Evolutionary conservation across 1,140 invertebrate genomes (phyloP).

Genomic region (Magallana angulata): DNA sequence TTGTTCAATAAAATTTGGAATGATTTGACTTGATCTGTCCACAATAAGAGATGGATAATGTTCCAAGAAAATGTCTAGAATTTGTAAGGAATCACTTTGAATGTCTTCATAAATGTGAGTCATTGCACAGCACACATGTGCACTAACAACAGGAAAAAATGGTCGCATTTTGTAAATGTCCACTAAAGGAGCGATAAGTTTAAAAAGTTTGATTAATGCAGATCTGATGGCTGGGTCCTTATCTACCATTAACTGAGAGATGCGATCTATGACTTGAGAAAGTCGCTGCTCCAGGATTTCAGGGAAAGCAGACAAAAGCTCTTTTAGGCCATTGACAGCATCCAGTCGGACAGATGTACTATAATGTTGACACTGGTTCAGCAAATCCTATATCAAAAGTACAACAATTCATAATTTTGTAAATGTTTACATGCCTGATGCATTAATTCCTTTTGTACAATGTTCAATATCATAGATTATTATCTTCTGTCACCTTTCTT

Average conservation of each 20-base stretch:
- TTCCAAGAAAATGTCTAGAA: slow-evolving; percentile 85
- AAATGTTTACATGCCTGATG: too few relatives aligned
- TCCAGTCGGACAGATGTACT: slow-evolving; percentile 86
- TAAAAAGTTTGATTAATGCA: slow-evolving; percentile 85
- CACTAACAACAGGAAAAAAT: slow-evolving; percentile 87
- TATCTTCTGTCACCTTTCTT: too few relatives aligned
- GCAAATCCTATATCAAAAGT: slow-evolving; percentile 83
- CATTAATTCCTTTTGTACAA: too few relatives aligned
- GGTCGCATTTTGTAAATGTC: slow-evolving; percentile 81
- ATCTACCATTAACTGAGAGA: slow-evolving; percentile 86
- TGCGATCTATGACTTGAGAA: slow-evolving; percentile 84
- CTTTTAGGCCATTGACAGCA: slow-evolving; percentile 86
- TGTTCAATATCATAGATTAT: too few relatives aligned
- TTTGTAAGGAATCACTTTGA: slow-evolving; percentile 88
- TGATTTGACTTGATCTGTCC: slow-evolving; percentile 84
- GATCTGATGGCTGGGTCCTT: slow-evolving; percentile 86
- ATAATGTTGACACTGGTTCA: slow-evolving; percentile 88
- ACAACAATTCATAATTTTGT: too few relatives aligned
- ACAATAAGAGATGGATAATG: slow-evolving; percentile 84
- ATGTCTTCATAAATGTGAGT: slow-evolving; percentile 89
- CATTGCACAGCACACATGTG: slow-evolving; percentile 91
- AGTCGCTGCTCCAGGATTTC: slow-evolving; percentile 83
- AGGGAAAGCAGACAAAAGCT: slow-evolving; percentile 83
- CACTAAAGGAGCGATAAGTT: slow-evolving; percentile 82
- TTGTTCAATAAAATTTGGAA: slow-evolving; percentile 89